Percentiles rank a stretch among this genome's conserved stretches.
phyloP scores from a whole-genome alignment of 1,140 invertebrate species.

The Psilanteris sp. region DNA sequence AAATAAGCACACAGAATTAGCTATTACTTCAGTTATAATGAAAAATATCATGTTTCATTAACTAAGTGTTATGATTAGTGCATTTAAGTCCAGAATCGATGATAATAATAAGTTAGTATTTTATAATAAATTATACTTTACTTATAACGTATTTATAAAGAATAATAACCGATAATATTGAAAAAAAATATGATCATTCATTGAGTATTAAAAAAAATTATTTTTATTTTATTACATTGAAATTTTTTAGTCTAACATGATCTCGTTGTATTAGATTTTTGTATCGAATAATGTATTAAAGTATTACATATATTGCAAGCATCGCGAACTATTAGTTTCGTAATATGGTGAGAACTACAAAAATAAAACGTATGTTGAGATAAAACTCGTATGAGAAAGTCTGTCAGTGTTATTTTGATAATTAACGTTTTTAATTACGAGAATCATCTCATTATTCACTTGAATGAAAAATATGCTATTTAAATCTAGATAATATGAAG shows the following conservation, averaged over 20 bases:
- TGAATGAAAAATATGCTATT: constrained; percentile 10
- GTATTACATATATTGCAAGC: constrained; percentile 6
- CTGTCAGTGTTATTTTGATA: constrained; percentile 19
- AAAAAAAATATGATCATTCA: too few species aligned
- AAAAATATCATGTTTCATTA: too few species aligned
- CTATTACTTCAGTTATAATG: too few species aligned
- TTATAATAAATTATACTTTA: too few species aligned
- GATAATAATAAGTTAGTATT: too few species aligned
- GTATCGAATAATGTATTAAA: constrained; percentile 5
- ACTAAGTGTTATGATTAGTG: too few species aligned
- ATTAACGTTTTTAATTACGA: constrained; percentile 38
- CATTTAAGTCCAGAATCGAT: too few species aligned
- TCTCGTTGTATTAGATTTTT: constrained; percentile 33
- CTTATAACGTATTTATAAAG: too few species aligned
- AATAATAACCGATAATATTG: too few species aligned
- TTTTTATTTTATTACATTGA: background rate
- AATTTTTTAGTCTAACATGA: constrained; percentile 13
- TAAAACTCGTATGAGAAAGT: constrained; percentile 44
- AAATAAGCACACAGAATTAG: too few species aligned
- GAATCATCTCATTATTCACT: constrained; percentile 30
- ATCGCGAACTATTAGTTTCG: constrained; percentile 38
- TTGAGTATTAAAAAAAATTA: too few species aligned
- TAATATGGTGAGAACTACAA: constrained; percentile 32
- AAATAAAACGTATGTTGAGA: constrained; percentile 24
- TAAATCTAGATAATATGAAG: constrained; percentile 4